A percentile compares a stretch with the other conserved stretches of the same genome.
phyloP scores from a whole-genome alignment of 2,888 invertebrate species.

The Thyatira batis region DNA sequence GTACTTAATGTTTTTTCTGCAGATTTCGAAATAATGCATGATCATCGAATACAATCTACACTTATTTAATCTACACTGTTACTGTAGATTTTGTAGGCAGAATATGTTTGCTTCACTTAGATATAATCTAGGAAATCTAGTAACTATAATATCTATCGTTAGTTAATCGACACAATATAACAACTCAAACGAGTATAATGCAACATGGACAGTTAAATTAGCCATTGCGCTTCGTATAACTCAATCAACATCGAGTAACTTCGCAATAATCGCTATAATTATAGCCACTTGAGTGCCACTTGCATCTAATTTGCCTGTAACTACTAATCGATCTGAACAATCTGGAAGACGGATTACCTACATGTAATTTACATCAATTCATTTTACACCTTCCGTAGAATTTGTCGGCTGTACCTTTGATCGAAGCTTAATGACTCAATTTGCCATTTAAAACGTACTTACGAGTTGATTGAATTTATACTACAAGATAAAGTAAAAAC shows the following conservation, averaged over 20 bases:
- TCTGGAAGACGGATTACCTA: not conserved
- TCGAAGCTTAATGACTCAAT: not conserved
- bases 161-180: slow-evolving; percentile 6
- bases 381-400: not conserved
- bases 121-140: no score
- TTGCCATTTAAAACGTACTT: not conserved
- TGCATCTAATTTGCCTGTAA: not conserved
- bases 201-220: slow-evolving; percentile 3
- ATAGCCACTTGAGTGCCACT: not conserved
- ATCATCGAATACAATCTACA: no score
- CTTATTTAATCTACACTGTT: no score
- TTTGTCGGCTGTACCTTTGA: not conserved
- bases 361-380: not conserved
- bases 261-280: slow-evolving; percentile 10
- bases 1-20: not conserved
- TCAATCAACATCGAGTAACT: slow-evolving; percentile 2
- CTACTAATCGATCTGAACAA: slow-evolving; percentile 2
- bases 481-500: not conserved
- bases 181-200: slow-evolving; percentile 14
- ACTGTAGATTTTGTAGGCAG: no score
- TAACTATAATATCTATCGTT: no score
- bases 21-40: not conserved
- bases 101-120: no score
- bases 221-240: not conserved
- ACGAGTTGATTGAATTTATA: not conserved